phyloP scores from a whole-genome alignment of 2,113 vertebrate species.

The Prietella phreatophila region DNA sequence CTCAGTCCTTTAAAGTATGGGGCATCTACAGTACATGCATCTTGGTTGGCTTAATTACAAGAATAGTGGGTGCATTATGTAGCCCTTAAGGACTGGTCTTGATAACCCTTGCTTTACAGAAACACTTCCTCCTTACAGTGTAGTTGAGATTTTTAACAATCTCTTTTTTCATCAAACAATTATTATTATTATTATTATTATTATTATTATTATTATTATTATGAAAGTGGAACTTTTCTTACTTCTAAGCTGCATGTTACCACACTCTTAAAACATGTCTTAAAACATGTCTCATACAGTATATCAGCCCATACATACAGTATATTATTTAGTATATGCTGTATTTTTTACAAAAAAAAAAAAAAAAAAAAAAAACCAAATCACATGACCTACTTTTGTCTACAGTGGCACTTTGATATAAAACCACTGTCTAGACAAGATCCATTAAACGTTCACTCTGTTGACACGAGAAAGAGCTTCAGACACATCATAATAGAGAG shows the following conservation, averaged over 20 bases:
- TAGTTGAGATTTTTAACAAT: not conserved
- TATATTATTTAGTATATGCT: not conserved
- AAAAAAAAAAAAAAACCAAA: not conserved
- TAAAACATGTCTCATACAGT: not conserved
- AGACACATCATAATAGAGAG: not conserved
- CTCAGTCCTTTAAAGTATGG: not conserved
- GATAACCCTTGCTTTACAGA: not conserved
- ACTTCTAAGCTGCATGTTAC: not conserved
- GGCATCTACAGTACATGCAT: not conserved
- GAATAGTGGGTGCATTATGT: not conserved
- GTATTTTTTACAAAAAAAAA: not conserved
- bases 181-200: no score
- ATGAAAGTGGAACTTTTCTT: not conserved
- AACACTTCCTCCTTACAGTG: not conserved
- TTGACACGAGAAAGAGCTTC: slow-evolving; percentile 22
- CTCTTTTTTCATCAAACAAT: not conserved
- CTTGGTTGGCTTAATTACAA: not conserved
- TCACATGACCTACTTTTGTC: slow-evolving; percentile 16
- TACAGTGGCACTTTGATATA: not conserved
- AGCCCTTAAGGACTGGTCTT: not conserved
- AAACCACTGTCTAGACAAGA: not conserved
- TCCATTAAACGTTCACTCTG: slow-evolving; percentile 35
- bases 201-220: no score
- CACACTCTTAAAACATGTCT: not conserved
- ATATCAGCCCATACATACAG: no score